Base-by-base conservation (phyloP, 2,888 invertebrate genomes). In the Cataglyphis rosenhaueri region DNA sequence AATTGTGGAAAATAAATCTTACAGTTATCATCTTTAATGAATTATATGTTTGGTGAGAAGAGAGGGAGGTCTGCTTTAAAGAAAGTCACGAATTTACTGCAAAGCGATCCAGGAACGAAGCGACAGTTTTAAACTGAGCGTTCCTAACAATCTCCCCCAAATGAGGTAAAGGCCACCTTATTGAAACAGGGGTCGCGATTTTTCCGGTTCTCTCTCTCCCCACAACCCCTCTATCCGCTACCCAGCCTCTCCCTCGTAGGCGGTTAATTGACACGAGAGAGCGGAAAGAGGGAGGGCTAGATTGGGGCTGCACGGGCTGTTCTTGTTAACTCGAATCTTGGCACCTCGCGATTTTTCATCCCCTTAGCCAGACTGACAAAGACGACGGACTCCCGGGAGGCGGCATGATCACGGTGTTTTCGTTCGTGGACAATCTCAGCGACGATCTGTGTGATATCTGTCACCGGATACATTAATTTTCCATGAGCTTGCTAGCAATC, bases 131-230 rank as follows among this genome's bases (percentile, higher is more conserved):
- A 93, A 94, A 94, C 92, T 92, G 92, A 90, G 89, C 92, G 92
- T 84, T 92, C 88, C 92, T 93, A 93, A 94, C 94, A 94, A 94
- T 93, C 94, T 94, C 91, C 92, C 92, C 93, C 91, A 94, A 94
- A 94, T 94, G 94, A 94, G 94, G 94, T 94, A 94, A 94, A 94
- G 94, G 94, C 94, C 92, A 93, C 94, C 94, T 94, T 94, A 94
- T 94, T 94, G 94, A 94, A 94, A 94, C 93, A 93, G 93, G 94
- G 94, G 94, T 93, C 89, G 93, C 94, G 94, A 94, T 94, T 94
- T 94, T 94, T 94, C 93, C 92, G 91, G 92, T 87, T 83, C 83
- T 83, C 84, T 79, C 29, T 25, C 1, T 25, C 25, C 25, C 32
- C 32, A 32, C 74, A 84, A 81, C 83, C 86, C 38, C 44, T 25